A percentile compares a stretch with the other conserved stretches of the same genome.
Evolutionary conservation across 2,113 vertebrate species (phyloP).

Genomic region (Atrichornis clamosus): DNA sequence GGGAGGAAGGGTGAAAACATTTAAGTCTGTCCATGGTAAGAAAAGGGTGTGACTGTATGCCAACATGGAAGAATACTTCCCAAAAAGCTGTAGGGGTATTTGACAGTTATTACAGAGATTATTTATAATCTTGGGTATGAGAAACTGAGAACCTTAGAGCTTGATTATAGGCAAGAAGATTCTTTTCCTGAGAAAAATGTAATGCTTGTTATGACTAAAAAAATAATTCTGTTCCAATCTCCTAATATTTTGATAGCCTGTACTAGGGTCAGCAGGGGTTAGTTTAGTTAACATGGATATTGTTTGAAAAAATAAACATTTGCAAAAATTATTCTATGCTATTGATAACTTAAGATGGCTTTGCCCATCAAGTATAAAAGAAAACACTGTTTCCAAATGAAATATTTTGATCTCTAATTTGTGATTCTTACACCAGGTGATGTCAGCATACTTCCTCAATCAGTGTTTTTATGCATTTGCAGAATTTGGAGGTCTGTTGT

Average conservation of each 20-base stretch:
- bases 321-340: not conserved
- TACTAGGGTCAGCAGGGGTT: not conserved
- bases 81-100: not conserved
- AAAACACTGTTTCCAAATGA: not conserved
- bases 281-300: not conserved
- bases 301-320: not conserved
- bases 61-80: not conserved
- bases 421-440: not conserved
- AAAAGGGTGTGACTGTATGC: not conserved
- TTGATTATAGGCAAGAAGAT: not conserved
- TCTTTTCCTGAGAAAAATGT: slow-evolving; percentile 26
- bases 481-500: not conserved
- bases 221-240: not conserved
- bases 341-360: not conserved
- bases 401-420: not conserved
- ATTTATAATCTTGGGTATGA: slow-evolving; percentile 6
- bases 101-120: not conserved
- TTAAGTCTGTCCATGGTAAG: not conserved
- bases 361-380: not conserved
- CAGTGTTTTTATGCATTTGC: not conserved
- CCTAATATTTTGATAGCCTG: slow-evolving; percentile 9
- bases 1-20: not conserved
- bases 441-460: not conserved
- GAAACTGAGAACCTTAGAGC: not conserved
- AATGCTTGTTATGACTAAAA: not conserved